Conservation (phyloP, 2,797 vertebrate genomes). For the Kryptolebias ocellatus region DNA sequence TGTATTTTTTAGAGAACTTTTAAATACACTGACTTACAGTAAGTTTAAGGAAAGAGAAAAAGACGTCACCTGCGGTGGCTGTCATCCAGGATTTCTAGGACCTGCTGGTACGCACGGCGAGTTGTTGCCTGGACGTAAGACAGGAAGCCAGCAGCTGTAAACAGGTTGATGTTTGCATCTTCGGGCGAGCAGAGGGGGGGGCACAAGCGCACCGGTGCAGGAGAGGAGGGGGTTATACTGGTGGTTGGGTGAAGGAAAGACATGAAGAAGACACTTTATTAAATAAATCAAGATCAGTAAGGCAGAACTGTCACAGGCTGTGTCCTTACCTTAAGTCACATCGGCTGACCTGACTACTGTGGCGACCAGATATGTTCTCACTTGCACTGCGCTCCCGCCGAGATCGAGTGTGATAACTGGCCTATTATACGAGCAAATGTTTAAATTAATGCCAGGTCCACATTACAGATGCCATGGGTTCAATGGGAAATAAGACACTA, state of each 20-base stretch:
- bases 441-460: conserved; percentile 3
- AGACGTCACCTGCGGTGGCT: conserved; percentile 88
- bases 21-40: no score
- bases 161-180: conserved; percentile 88
- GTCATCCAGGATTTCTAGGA: conserved; percentile 94
- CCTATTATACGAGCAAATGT: conserved; percentile 65
- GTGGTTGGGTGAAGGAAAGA: conserved; percentile 14
- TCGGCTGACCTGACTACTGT: conserved; percentile 85
- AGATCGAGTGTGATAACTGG: conserved; percentile 81
- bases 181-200: conserved; percentile 89
- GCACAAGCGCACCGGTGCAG: conserved; percentile 86
- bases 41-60: conserved; percentile 5
- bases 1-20: no score
- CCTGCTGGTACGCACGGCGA: conserved; percentile 96
- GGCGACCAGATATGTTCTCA: conserved; percentile 84
- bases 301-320: conserved; percentile 50
- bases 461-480: not conserved
- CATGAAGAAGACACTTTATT: conserved; percentile 21
- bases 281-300: conserved; percentile 12
- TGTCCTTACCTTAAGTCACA: conserved; percentile 81
- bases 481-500: not conserved
- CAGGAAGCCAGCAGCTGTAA: conserved; percentile 92
- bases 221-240: conserved; percentile 91
- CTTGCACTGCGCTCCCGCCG: conserved; percentile 89
- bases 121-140: conserved; percentile 96